A percentile compares a stretch with the other conserved stretches of the same genome.
These are phyloP conservation scores for Synchiropus splendidus DNA, from an alignment of 2,113 vertebrate species.

Conservation along the genomic window DNA sequence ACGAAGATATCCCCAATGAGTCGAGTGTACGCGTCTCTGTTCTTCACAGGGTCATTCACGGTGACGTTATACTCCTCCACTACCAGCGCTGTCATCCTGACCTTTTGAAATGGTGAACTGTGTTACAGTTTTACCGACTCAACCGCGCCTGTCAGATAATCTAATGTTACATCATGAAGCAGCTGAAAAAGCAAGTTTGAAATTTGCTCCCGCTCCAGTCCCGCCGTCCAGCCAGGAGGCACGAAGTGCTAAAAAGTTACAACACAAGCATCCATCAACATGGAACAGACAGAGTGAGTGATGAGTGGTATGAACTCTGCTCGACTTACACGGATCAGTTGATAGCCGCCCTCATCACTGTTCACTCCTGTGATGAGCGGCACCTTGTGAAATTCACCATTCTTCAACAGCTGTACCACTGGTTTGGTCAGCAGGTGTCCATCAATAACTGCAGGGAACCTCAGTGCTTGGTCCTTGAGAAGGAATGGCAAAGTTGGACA, in stretches of 20 bases:
- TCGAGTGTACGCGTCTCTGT: conserved; percentile 57
- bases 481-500: neutral
- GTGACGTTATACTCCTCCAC: conserved; percentile 60
- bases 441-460: too few relatives aligned
- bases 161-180: too few relatives aligned
- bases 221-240: too few relatives aligned
- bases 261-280: too few relatives aligned
- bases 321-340: neutral
- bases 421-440: conserved; percentile 1
- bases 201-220: too few relatives aligned
- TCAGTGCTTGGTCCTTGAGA: too few relatives aligned
- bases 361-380: conserved; percentile 5
- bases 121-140: too few relatives aligned
- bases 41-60: conserved; percentile 50
- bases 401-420: neutral
- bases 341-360: too few relatives aligned
- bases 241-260: too few relatives aligned
- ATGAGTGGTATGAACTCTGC: too few relatives aligned
- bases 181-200: too few relatives aligned
- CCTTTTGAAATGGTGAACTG: conserved; percentile 31
- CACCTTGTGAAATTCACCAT: conserved; percentile 1
- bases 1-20: conserved; percentile 60
- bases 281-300: too few relatives aligned
- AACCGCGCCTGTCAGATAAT: neutral
- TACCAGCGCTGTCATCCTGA: conserved; percentile 17